Conservation (phyloP, 2,888 invertebrate genomes). For the Nephrotoma flavescens region DNA sequence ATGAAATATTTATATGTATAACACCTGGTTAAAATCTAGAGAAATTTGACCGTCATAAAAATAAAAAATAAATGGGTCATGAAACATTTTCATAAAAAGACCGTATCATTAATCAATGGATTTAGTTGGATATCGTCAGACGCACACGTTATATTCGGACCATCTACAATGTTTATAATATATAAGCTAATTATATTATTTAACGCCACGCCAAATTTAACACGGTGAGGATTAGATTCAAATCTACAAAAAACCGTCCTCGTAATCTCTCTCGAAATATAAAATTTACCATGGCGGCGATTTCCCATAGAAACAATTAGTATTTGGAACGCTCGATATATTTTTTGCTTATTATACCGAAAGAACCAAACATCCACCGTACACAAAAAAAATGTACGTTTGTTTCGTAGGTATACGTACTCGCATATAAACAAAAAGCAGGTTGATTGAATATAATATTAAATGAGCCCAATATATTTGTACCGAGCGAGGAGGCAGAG, state of each 20-base stretch:
- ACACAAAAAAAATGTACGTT: neutral
- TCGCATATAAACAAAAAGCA: neutral
- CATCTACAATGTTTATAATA: neutral
- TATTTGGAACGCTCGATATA: neutral
- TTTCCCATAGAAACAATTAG: neutral
- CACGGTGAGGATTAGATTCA: neutral
- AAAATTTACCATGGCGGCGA: neutral
- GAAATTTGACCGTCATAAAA: neutral
- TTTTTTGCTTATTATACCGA: neutral
- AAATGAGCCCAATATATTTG: neutral
- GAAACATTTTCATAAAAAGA: neutral
- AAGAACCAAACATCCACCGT: neutral
- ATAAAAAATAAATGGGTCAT: neutral
- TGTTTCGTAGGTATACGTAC: neutral
- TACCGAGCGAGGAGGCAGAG: neutral
- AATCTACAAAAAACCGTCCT: neutral
- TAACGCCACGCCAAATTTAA: neutral
- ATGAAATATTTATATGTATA: no score
- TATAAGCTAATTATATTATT: neutral
- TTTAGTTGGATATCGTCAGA: neutral
- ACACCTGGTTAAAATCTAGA: no score
- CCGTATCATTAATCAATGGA: neutral
- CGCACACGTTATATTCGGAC: neutral
- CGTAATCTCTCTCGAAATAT: neutral
- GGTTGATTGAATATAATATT: neutral